Evolutionary conservation across 2,888 invertebrate species (phyloP), one percentile per base, ranked within the genome.

Genomic region (Drosophila diplacantha): DNA sequence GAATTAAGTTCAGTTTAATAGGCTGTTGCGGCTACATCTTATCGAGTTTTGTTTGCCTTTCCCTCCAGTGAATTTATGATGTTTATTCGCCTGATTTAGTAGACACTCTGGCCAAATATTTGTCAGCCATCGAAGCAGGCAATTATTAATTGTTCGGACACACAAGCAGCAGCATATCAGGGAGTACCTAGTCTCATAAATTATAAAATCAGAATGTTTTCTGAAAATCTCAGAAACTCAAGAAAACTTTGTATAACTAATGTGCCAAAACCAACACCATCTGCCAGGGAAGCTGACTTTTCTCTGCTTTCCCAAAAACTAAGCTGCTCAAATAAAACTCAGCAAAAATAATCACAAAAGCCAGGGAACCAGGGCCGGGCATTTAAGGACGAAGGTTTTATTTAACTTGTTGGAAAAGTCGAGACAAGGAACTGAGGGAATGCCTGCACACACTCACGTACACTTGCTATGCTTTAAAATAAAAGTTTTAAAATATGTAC

Each of bases 1-100:
- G 69, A 77, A 75, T 81, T 61, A 71, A 72, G 75, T 72, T 73
- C 68, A 71, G 69, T 80, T 78, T 83, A 81, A 75, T 81, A 71
- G 74, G 65, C 51, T 62, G 57, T 50, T 26, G 44, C 24, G 37
- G 20, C 11, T 11, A 16, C 59, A 35, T 39, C 47, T 54, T 55
- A 69, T 69, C 68, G 54, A 39, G 29, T 20, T 51, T 26, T 39
- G 56, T 57, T 56, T 49, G 51, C 3, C 6, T 26, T 22, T 22
- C 11, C 11, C 18, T 16, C 20, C 52, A 32, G 35, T 56, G 49
- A 61, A 61, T 69, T 69, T 69, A 61, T 69, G 37, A 24, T 69
- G 68, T 69, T 69, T 69, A 50, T 52, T 56, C 55, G 41, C 26
- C 49, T 37, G 43, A 58, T 68, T 60, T 60, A 16, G 38, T 31